Evolutionary conservation across 2,113 vertebrate species (phyloP).

Genomic region (Odocoileus hemionus): DNA sequence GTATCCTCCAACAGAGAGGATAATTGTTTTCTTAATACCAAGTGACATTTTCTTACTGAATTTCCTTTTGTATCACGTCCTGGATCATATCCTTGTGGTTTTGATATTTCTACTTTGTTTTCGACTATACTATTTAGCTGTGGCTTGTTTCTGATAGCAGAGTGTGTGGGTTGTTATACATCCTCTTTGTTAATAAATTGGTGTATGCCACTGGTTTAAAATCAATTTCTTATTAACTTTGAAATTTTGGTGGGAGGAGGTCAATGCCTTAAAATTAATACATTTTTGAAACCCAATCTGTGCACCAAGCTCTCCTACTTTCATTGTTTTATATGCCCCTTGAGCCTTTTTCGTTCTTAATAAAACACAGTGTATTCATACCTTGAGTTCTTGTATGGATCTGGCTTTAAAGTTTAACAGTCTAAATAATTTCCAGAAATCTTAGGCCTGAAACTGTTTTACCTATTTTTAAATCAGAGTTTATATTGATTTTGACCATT

Average conservation of each 20-base stretch:
- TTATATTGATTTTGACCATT: not conserved
- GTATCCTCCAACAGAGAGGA: not conserved
- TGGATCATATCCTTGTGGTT: not conserved
- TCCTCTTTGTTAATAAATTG: conserved; percentile 41
- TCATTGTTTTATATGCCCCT: not conserved
- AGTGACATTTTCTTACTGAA: not conserved
- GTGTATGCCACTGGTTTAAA: not conserved
- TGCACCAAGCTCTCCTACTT: not conserved
- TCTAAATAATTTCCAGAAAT: conserved; percentile 28
- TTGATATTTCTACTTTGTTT: conserved; percentile 9
- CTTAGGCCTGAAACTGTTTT: not conserved
- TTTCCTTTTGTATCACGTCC: not conserved
- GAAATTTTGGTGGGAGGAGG: conserved; percentile 35
- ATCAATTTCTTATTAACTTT: conserved; percentile 46
- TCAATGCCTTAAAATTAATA: not conserved
- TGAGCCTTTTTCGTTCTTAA: not conserved
- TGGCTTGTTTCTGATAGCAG: not conserved
- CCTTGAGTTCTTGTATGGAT: not conserved
- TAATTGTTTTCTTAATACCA: not conserved
- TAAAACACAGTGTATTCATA: not conserved
- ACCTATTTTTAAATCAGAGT: not conserved
- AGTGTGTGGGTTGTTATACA: conserved; percentile 19
- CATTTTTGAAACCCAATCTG: not conserved
- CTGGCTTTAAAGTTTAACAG: conserved; percentile 21
- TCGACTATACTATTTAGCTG: not conserved